Evolutionary conservation across 2,113 vertebrate genomes (phyloP).

Genomic region (Rhinichthys klamathensis): DNA sequence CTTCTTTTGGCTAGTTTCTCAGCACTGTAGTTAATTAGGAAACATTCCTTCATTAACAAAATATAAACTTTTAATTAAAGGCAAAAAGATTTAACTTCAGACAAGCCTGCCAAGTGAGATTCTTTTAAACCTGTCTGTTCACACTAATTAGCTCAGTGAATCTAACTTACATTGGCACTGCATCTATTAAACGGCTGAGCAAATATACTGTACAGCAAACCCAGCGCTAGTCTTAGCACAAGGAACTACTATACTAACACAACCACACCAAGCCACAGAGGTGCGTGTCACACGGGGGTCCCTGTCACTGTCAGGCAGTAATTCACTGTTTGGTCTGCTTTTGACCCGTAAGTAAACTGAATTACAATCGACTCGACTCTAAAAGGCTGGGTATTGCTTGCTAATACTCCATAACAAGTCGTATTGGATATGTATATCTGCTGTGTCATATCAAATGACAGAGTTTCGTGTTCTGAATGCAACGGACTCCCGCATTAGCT

Average conservation of each 20-base stretch:
- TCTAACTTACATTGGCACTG: constrained; percentile 5
- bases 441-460: background rate
- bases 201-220: background rate
- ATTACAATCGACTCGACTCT: background rate
- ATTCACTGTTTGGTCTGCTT: background rate
- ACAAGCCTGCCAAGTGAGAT: constrained; percentile 11
- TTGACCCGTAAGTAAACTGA: background rate
- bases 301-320: background rate
- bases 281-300: background rate
- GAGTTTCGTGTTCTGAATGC: background rate
- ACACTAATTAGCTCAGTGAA: constrained; percentile 22
- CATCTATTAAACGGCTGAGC: background rate
- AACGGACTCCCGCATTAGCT: background rate
- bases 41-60: constrained; percentile 10
- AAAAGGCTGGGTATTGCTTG: background rate
- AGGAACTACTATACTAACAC: background rate
- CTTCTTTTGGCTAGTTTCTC: background rate
- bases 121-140: constrained; percentile 29
- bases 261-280: background rate
- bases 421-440: background rate
- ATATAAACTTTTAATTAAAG: constrained; percentile 34
- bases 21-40: background rate
- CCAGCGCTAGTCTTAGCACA: background rate
- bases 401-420: background rate
- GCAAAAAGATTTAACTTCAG: background rate